Evolutionary conservation across 2,113 vertebrate species (phyloP).

Genomic region (Engraulis encrasicolus): DNA sequence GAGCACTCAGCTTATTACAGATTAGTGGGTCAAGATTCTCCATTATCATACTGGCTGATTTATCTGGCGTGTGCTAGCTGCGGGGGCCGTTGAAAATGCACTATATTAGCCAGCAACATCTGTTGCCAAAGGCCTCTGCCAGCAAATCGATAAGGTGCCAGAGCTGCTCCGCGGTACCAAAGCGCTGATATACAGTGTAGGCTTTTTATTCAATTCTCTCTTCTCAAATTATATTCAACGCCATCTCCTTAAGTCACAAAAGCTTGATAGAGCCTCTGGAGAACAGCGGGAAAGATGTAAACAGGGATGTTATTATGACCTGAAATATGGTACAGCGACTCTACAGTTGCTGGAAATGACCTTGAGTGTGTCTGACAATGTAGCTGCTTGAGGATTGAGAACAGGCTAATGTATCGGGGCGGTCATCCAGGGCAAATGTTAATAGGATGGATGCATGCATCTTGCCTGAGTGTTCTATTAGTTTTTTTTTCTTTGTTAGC

Average conservation of each 20-base stretch:
- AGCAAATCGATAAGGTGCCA: constrained; percentile 71
- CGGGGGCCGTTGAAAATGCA: constrained; percentile 63
- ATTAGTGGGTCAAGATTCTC: constrained; percentile 70
- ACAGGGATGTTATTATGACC: constrained; percentile 7
- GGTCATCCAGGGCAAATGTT: background rate
- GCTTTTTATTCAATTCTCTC: constrained; percentile 35
- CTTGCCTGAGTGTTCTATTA: background rate
- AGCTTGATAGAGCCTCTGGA: background rate
- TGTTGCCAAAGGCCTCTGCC: constrained; percentile 67
- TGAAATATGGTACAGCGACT: background rate
- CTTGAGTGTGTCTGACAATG: background rate
- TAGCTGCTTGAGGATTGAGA: background rate
- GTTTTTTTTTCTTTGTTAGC: no score
- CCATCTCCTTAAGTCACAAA: constrained; percentile 23
- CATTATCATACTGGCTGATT: constrained; percentile 67
- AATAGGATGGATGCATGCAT: background rate
- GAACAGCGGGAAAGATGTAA: background rate
- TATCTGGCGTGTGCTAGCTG: constrained; percentile 55
- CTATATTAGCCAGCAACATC: constrained; percentile 66
- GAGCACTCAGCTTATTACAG: constrained; percentile 68
- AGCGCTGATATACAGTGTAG: constrained; percentile 44
- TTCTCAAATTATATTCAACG: constrained; percentile 43
- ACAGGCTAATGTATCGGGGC: background rate
- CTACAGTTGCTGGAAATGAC: background rate
- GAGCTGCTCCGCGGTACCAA: constrained; percentile 47